Evolutionary conservation across 2,888 invertebrate genomes (phyloP), one percentile per base, ranked within the genome.

Genomic region (Cosmia trapezina): DNA sequence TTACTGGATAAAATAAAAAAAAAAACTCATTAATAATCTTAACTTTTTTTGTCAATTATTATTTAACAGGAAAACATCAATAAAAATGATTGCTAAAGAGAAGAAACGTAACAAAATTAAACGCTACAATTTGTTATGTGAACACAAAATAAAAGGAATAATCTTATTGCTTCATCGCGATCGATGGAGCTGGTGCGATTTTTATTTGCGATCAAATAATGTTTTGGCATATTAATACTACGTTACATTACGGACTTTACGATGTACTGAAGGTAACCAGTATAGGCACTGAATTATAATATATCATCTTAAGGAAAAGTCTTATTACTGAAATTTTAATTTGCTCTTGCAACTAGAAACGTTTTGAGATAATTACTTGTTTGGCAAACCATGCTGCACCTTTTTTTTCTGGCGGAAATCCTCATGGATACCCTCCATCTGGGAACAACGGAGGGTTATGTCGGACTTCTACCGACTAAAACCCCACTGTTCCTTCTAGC

Each of bases 191-290:
- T 83, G 80, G 89, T 90, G 91, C 88, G 89, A 90, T 86, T 92
- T 89, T 93, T 91, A 92, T 93, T 93, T 90, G 89, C 88, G 88
- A 91, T 89, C 80, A 78, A 81, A 85, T 66, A 53, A 60, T 78
- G 7, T 33, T 14, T 56, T 17, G 12, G 56, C 63, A 85, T 73
- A 81, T 53, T 84, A 71, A 83, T 51, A 61, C 64, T 85, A 82
- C 79, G 84, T 71, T 80, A 56, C 66, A n/a, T 57, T 7, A 72
- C 6, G 12, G 7, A 53, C 19, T 78, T 53, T n/a, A 47, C 12
- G 37, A 49, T 49, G 4, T 12, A 2, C 4, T 43, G n/a, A 53
- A n/a, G 14, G 14, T 9, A 33, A 33, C 63, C 12, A 54, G 12
- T 49, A 14, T 12, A 62, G 7, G 28, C 17, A 54, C 8, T 54